Conservation (phyloP, 2,113 vertebrate species). For the Smithornis capensis region DNA sequence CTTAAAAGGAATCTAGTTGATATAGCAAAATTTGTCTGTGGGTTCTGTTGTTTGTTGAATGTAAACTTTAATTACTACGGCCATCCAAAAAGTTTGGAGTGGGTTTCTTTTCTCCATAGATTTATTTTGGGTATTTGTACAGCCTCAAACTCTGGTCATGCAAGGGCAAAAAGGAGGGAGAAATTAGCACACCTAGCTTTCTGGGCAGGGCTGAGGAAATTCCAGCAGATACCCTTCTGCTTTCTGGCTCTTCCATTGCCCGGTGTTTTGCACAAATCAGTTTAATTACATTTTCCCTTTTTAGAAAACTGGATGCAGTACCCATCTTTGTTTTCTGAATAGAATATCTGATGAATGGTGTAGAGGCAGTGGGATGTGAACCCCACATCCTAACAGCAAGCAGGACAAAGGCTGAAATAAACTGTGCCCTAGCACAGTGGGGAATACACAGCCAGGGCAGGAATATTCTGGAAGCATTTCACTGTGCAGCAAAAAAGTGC, state of each 20-base stretch:
- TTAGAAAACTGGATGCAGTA: neutral
- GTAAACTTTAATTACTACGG: neutral
- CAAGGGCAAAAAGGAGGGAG: neutral
- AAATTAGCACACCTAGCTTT: neutral
- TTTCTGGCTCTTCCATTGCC: neutral
- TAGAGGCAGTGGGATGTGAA: neutral
- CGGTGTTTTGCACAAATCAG: neutral
- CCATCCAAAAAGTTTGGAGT: neutral
- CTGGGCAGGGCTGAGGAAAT: neutral
- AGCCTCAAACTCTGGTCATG: neutral
- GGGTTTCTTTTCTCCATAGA: neutral
- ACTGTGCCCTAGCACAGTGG: neutral
- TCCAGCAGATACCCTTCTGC: neutral
- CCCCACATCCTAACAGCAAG: neutral
- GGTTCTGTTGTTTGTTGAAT: neutral
- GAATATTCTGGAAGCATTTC: neutral
- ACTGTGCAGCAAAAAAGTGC: neutral
- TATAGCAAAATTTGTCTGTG: neutral
- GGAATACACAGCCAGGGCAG: neutral
- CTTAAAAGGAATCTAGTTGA: neutral
- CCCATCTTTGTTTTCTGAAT: neutral
- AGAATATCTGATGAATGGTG: neutral
- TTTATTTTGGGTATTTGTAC: neutral
- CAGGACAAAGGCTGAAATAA: neutral
- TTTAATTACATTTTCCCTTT: neutral